These are phyloP conservation scores for Ataeniobius toweri DNA, from an alignment of 2,797 vertebrate genomes.

Conservation along the genomic window DNA sequence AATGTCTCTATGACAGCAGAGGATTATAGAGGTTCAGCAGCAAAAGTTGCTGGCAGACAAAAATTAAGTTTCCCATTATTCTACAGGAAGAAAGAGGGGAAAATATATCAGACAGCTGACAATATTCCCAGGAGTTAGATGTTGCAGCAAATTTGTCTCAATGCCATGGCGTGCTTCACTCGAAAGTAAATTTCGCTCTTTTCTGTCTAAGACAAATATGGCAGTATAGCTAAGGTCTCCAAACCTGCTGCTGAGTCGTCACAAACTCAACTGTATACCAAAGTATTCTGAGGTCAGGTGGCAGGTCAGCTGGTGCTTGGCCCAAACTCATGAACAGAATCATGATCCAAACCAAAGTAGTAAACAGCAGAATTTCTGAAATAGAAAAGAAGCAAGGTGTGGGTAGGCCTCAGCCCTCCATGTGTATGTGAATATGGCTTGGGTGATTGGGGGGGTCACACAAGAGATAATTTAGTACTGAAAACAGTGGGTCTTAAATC, in stretches of 20 bases:
- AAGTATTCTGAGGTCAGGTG: not conserved
- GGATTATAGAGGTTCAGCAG: not conserved
- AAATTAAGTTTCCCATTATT: not conserved
- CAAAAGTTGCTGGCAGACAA: not conserved
- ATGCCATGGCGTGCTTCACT: too few species aligned
- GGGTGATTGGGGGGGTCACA: too few species aligned
- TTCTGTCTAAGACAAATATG: not conserved
- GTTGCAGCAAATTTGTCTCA: not conserved
- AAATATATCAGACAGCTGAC: not conserved
- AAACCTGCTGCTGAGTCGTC: not conserved
- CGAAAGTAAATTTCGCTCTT: not conserved
- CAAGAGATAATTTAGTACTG: too few species aligned
- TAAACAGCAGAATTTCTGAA: not conserved
- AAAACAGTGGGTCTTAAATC: not conserved
- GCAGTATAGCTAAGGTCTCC: not conserved
- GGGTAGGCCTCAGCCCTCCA: too few species aligned
- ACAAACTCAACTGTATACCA: constrained; percentile 5
- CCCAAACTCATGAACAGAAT: not conserved
- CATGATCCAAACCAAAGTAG: not conserved
- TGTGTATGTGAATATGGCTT: too few species aligned
- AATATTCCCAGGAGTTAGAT: too few species aligned
- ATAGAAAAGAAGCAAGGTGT: too few species aligned
- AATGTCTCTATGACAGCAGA: not conserved
- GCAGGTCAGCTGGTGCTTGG: not conserved
- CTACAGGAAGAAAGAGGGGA: not conserved